Evolutionary conservation across 2,797 vertebrate species (phyloP).

Genomic region (Uromys caudimaculatus): DNA sequence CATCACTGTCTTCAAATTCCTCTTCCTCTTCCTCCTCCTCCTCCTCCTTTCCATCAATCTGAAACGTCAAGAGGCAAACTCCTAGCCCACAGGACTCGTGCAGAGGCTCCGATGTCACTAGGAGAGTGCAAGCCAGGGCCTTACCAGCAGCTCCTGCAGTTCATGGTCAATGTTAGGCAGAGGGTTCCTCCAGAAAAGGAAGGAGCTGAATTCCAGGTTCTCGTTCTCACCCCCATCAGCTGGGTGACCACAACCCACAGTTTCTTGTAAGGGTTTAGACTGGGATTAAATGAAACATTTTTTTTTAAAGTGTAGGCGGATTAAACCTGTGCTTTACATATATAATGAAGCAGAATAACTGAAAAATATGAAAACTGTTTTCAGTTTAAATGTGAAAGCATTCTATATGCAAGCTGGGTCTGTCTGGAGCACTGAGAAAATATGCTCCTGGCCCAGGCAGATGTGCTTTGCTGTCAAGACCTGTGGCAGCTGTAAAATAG

Average conservation of each 20-base stretch:
- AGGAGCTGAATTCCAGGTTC: conserved; percentile 89
- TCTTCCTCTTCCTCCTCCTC: conserved; percentile 67
- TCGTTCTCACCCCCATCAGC: conserved; percentile 31
- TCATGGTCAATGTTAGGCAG: conserved; percentile 90
- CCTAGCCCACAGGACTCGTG: rapidly evolving
- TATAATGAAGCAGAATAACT: neutral
- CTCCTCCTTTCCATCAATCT: conserved; percentile 44
- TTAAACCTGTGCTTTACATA: neutral
- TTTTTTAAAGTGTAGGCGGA: neutral
- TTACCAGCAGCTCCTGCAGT: conserved; percentile 92
- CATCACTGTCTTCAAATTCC: conserved; percentile 80
- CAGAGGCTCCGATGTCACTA: neutral
- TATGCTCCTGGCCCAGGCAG: neutral
- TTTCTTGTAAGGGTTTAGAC: conserved; percentile 74
- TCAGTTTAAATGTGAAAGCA: neutral
- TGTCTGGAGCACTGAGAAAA: neutral
- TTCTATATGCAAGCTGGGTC: neutral
- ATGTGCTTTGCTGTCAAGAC: neutral
- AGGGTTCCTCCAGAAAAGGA: conserved; percentile 94
- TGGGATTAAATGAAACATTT: neutral
- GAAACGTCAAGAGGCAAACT: neutral
- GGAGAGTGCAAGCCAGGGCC: neutral
- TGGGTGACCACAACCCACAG: rapidly evolving
- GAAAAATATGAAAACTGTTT: neutral
- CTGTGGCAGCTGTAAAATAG: neutral